These are phyloP conservation scores for Dascillus cervinus DNA, from an alignment of 2,888 invertebrate species.

Conservation along the genomic window DNA sequence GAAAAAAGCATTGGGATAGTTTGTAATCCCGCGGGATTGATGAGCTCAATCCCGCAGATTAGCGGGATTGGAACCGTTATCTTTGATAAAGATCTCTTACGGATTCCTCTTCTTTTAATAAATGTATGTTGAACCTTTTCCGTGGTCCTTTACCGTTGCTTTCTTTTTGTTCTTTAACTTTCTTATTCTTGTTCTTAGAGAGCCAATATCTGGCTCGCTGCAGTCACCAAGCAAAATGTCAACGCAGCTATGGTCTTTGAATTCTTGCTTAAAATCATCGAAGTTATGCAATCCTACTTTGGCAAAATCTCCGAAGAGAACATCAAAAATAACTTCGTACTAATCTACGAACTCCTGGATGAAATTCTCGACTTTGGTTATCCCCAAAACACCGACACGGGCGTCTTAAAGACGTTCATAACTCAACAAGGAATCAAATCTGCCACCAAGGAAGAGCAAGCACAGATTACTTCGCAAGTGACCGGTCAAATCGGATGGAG, in stretches of 20 bases:
- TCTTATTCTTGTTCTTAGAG: constrained; percentile 59
- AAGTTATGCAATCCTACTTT: constrained; percentile 99
- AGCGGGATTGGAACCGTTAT: too few species aligned
- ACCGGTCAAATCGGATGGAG: constrained; percentile 99
- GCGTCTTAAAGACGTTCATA: constrained; percentile 97
- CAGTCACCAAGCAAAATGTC: constrained; percentile 99
- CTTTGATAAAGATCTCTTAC: too few species aligned
- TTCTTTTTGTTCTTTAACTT: too few species aligned
- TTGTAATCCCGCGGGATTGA: too few species aligned
- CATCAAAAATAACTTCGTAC: constrained; percentile 99
- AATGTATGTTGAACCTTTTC: too few species aligned
- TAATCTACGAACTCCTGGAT: constrained; percentile 97
- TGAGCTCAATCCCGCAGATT: too few species aligned
- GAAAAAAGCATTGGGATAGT: too few species aligned
- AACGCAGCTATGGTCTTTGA: constrained; percentile 99
- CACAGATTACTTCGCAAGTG: constrained; percentile 95
- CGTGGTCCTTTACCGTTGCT: too few species aligned
- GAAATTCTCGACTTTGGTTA: constrained; percentile 99
- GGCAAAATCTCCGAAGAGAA: constrained; percentile 99
- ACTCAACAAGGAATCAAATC: constrained; percentile 99
- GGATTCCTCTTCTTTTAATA: neutral
- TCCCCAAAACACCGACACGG: constrained; percentile 99
- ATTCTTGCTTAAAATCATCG: constrained; percentile 94
- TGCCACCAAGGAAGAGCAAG: constrained; percentile 98
- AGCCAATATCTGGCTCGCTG: constrained; percentile 98